Evolutionary conservation across 2,888 invertebrate species (phyloP).

Genomic region (Ophion costatus): DNA sequence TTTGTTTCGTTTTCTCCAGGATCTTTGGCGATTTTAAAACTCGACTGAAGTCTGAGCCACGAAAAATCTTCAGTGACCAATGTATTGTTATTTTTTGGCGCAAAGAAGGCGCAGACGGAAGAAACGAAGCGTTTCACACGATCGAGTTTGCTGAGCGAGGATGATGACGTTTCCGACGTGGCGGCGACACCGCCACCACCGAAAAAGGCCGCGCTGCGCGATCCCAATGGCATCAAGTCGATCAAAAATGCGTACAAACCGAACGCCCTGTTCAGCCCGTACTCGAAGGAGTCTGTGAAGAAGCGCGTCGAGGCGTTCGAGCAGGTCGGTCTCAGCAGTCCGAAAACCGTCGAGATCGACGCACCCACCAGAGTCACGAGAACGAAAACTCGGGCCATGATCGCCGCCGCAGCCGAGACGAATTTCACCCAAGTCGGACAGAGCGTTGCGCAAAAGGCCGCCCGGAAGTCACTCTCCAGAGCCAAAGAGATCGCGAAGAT

Average conservation of each 20-base stretch:
- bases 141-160: conserved; percentile 67
- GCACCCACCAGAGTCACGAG: conserved; percentile 84
- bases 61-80: background rate
- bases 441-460: conserved; percentile 75
- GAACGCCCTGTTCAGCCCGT: conserved; percentile 85
- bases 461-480: conserved; percentile 78
- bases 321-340: conserved; percentile 83
- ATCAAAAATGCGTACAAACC: conserved; percentile 78
- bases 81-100: background rate
- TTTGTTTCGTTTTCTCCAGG: background rate
- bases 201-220: conserved; percentile 59
- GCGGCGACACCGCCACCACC: conserved; percentile 70
- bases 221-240: conserved; percentile 51
- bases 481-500: conserved; percentile 78
- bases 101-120: conserved; percentile 37
- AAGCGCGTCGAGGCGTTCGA: conserved; percentile 87
- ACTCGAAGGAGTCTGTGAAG: conserved; percentile 86
- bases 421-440: conserved; percentile 22
- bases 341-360: conserved; percentile 71
- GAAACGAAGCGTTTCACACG: conserved; percentile 50
- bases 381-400: conserved; percentile 86
- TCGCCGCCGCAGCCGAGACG: conserved; percentile 76
- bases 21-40: background rate
- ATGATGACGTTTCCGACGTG: conserved; percentile 71
- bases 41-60: background rate